Evolutionary conservation across 1,140 invertebrate genomes (phyloP).

Genomic region (Drosophila lacteicornis): DNA sequence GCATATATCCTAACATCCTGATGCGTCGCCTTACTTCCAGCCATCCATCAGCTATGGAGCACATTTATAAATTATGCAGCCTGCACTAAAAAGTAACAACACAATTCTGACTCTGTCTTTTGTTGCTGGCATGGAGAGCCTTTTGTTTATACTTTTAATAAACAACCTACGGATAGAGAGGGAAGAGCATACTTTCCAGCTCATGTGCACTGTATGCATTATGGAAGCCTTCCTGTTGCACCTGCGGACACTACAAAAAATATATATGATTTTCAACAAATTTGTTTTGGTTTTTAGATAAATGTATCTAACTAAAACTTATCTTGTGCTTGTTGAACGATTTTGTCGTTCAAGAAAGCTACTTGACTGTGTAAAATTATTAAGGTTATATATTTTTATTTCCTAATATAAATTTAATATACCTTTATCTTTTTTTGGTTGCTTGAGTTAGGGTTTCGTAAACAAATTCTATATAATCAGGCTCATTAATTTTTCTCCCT

Average conservation of each 20-base stretch:
- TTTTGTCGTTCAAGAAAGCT: no score
- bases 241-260: slow-evolving; percentile 28
- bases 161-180: slow-evolving; percentile 39
- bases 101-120: slow-evolving; percentile 52
- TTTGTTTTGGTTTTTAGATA: background rate
- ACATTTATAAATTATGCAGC: slow-evolving; percentile 76
- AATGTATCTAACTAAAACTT: no score
- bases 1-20: slow-evolving; percentile 18
- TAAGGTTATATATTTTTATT: no score
- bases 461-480: background rate
- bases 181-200: slow-evolving; percentile 12
- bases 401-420: background rate
- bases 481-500: slow-evolving; percentile 4
- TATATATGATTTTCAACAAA: background rate
- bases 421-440: background rate
- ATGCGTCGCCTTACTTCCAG: slow-evolving; percentile 52
- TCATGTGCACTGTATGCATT: slow-evolving; percentile 57
- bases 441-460: background rate
- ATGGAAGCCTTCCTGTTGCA: slow-evolving; percentile 60
- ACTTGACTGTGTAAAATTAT: no score
- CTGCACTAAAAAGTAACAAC: slow-evolving; percentile 68
- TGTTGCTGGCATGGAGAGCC: slow-evolving; percentile 37
- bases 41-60: slow-evolving; percentile 57
- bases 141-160: slow-evolving; percentile 73
- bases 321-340: no score